Evolutionary conservation across 2,888 invertebrate genomes (phyloP).

Genomic region (Epinotia bilunana): DNA sequence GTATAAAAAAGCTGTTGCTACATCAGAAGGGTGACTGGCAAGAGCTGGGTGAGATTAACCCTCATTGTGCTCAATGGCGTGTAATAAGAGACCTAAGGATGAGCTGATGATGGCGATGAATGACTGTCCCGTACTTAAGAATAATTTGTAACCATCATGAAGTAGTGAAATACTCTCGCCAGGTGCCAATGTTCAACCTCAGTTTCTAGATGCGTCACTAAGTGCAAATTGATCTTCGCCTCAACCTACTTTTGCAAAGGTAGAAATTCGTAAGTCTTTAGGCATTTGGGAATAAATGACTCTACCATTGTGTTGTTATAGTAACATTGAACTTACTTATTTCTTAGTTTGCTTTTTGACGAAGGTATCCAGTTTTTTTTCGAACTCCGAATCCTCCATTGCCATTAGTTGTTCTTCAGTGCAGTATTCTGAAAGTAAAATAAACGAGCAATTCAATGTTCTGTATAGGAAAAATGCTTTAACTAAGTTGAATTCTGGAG

Average conservation of each 20-base stretch:
- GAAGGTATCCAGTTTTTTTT: constrained; percentile 35
- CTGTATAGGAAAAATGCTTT: background rate
- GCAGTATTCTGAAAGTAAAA: constrained; percentile 47
- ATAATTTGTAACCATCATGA: background rate
- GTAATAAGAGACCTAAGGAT: too few species aligned
- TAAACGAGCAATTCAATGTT: background rate
- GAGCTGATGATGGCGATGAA: too few species aligned
- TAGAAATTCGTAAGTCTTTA: background rate
- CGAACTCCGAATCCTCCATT: constrained; percentile 44
- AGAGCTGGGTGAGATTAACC: too few species aligned
- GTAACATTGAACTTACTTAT: background rate
- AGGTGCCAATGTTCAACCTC: background rate
- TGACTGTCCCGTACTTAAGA: too few species aligned
- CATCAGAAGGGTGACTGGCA: too few species aligned
- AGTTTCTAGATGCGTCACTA: constrained; percentile 6
- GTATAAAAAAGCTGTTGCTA: too few species aligned
- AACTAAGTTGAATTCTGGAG: too few species aligned
- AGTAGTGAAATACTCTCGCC: too few species aligned
- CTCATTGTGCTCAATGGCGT: too few species aligned
- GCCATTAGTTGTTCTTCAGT: constrained; percentile 45
- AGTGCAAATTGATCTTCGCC: constrained; percentile 22
- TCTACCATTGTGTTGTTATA: background rate
- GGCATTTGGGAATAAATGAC: background rate
- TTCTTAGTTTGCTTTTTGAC: constrained; percentile 17
- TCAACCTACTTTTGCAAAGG: constrained; percentile 17